Conservation (phyloP, 2,888 invertebrate species). For the Athripsodes cinereus region DNA sequence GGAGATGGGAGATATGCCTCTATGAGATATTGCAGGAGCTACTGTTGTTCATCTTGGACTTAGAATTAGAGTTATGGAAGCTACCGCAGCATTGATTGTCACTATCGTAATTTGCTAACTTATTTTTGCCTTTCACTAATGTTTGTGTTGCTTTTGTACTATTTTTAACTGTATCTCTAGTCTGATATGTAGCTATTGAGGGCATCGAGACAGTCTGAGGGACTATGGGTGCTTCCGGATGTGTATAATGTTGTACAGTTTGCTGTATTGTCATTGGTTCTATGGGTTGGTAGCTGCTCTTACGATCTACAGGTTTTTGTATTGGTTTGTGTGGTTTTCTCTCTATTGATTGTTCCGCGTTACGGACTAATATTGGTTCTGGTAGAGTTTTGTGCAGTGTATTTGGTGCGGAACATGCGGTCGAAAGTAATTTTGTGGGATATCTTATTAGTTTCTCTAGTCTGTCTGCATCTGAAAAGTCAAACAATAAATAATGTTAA, state of each 20-base stretch:
- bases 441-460: neutral
- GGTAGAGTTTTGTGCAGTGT: neutral
- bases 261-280: neutral
- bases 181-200: neutral
- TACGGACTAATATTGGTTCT: neutral
- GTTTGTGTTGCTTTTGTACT: neutral
- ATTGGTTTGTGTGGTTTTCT: neutral
- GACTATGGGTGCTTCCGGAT: neutral
- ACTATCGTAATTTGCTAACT: neutral
- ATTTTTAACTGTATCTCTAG: neutral
- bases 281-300: too few relatives aligned
- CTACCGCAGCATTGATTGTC: conserved; percentile 50
- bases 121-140: neutral
- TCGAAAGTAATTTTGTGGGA: neutral
- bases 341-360: neutral
- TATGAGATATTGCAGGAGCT: conserved; percentile 25
- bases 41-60: conserved; percentile 42
- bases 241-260: neutral
- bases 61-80: conserved; percentile 46
- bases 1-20: too few relatives aligned
- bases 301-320: neutral
- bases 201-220: neutral
- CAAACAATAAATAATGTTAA: neutral
- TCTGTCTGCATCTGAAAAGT: neutral
- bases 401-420: too few relatives aligned